These are phyloP conservation scores for Ptilonorhynchus violaceus DNA, from an alignment of 2,113 vertebrate genomes.

Conservation along the genomic window DNA sequence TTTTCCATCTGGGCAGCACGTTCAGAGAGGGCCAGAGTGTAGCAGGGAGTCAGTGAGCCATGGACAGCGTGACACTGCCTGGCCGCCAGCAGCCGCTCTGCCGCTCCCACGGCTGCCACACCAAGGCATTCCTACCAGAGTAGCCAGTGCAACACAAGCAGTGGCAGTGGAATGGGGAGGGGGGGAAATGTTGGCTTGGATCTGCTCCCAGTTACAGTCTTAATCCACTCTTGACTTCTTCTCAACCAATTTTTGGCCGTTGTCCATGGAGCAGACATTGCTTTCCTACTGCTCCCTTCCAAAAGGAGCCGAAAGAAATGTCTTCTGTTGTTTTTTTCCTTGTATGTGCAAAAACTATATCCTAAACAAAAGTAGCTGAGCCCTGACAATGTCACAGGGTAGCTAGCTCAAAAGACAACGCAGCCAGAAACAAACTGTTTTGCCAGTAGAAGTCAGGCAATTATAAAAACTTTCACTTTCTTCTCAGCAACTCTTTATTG, in stretches of 20 bases:
- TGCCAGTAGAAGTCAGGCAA: background rate
- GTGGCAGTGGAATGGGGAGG: background rate
- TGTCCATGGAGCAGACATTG: conserved; percentile 17
- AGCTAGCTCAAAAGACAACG: background rate
- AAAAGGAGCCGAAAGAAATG: conserved; percentile 30
- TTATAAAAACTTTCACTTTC: background rate
- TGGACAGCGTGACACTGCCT: accelerated
- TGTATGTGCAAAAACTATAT: conserved; percentile 35
- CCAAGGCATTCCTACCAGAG: background rate
- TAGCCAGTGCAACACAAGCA: background rate
- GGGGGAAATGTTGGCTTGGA: conserved; percentile 5
- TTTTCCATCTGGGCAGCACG: background rate
- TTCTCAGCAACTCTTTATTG: background rate
- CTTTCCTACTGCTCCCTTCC: conserved; percentile 7
- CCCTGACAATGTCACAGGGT: background rate
- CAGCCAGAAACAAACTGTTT: background rate
- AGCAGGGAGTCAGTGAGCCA: background rate
- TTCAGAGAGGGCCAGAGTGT: background rate
- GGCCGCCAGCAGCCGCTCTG: background rate
- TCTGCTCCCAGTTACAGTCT: conserved; percentile 3
- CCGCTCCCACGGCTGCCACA: accelerated
- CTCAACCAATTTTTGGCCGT: conserved; percentile 7
- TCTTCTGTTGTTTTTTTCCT: background rate
- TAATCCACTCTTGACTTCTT: conserved; percentile 33
- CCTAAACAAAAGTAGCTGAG: background rate